Evolutionary conservation across 2,113 vertebrate species (phyloP), one percentile per base, ranked within the genome.

Genomic region (Brachionichthys hirsutus): DNA sequence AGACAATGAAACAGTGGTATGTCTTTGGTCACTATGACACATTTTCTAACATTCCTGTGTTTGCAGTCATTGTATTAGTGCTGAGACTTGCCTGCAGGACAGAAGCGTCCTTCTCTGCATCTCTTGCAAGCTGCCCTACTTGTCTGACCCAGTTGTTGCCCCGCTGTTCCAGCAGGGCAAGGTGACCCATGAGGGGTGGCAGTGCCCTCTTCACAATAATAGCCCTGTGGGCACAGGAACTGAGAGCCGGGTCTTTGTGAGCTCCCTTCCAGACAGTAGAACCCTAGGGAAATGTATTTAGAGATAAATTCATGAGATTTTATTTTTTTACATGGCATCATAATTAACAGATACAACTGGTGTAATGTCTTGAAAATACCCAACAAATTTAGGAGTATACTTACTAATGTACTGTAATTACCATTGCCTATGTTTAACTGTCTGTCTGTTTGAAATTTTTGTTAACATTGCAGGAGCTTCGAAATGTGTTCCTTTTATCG

Each of bases 191-290:
- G 85, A 48, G 85, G 89, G 56, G 80, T 87, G 54, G 79, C 80
- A 0, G 90, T 93, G 75, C 92, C 92, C 80, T 91, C 90, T 61
- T 92, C 90, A 77, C 92, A 94, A 78, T 92, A 94, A 85, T 89
- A 92, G 59, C 92, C 92, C 68, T 71, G 86, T 67, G 89, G 90
- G 65, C 92, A 94, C 57, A 93, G 65, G 72, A 90, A 90, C 77
- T 90, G 84, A 49, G 90, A 87, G 77, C 80, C 78, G 12, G 92
- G 92, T 56, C 83, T 87, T 56, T 65, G 71, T 18, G 88, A 73
- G 53, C 82, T 91, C 74, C 92, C 91, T 85, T 92, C 92, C 68
- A 92, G 84, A 84, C 92, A 93, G 75, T 91, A 93, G 86, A 91
- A 94, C 57, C 92, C 92, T 93, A 15, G 56, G 70, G 72, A 67